These are phyloP conservation scores for Microctenopoma steveboyesi DNA, from an alignment of 2,797 vertebrate genomes.

Conservation along the genomic window DNA sequence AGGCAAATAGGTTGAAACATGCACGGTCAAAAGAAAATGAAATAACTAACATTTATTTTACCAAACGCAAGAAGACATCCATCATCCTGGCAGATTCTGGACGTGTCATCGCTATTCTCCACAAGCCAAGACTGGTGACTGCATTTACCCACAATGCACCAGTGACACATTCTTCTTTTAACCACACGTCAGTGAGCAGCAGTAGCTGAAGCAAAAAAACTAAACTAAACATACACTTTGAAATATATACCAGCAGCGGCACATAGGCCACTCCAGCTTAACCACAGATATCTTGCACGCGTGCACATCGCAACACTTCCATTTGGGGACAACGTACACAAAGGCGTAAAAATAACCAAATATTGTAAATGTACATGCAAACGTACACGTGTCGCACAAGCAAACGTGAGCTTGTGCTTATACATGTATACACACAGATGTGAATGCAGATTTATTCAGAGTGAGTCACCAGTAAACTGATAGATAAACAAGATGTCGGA, in stretches of 20 bases:
- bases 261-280: conserved; percentile 59
- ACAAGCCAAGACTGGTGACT: conserved; percentile 30
- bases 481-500: conserved; percentile 75
- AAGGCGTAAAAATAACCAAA: conserved; percentile 41
- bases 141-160: conserved; percentile 56
- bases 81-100: conserved; percentile 2
- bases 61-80: conserved; percentile 3
- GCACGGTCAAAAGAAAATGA: background rate
- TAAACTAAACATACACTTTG: conserved; percentile 63
- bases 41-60: background rate
- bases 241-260: conserved; percentile 50
- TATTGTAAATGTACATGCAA: conserved; percentile 33
- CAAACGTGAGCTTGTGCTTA: conserved; percentile 33
- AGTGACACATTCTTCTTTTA: conserved; percentile 52
- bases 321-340: conserved; percentile 42
- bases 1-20: background rate
- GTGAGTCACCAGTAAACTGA: conserved; percentile 65
- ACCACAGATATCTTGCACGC: conserved; percentile 63
- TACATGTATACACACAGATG: conserved; percentile 22
- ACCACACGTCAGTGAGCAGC: conserved; percentile 60
- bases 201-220: conserved; percentile 58
- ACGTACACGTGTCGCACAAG: conserved; percentile 22
- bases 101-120: conserved; percentile 32
- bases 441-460: conserved; percentile 38
- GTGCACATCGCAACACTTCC: conserved; percentile 55